These are phyloP conservation scores for Atopsyche davidsoni DNA, from an alignment of 1,140 invertebrate genomes.

Conservation along the genomic window DNA sequence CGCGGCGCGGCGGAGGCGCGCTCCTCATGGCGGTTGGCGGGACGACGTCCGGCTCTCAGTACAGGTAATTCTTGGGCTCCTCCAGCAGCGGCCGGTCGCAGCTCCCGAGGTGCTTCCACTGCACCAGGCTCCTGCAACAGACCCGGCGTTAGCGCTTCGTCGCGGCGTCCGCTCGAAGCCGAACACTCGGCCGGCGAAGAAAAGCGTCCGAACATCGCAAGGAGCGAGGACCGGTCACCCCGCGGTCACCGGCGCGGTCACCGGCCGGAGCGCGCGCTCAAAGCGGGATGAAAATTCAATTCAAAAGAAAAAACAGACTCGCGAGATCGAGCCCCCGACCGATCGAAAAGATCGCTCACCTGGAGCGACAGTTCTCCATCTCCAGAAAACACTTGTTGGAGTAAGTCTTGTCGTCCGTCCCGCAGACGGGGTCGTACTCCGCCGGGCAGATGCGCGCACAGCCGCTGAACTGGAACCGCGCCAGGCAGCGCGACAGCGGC, in stretches of 20 bases:
- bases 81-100: constrained; percentile 46
- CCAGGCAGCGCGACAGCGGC: constrained; percentile 74
- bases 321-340: too few species aligned
- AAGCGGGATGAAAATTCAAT: too few species aligned
- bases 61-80: constrained; percentile 48
- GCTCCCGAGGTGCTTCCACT: constrained; percentile 42
- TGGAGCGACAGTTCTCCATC: constrained; percentile 80
- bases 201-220: too few species aligned
- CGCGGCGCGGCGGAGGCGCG: too few species aligned
- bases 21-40: not conserved
- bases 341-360: too few species aligned
- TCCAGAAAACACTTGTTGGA: constrained; percentile 88
- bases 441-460: constrained; percentile 80
- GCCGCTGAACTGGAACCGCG: constrained; percentile 76
- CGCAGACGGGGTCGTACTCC: constrained; percentile 85
- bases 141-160: too few species aligned
- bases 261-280: too few species aligned
- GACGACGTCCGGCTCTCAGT: constrained; percentile 25
- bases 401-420: constrained; percentile 83
- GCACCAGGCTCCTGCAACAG: constrained; percentile 45
- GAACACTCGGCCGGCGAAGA: too few species aligned
- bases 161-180: too few species aligned
- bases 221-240: too few species aligned
- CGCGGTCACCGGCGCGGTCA: too few species aligned
- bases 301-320: too few species aligned